A percentile compares a stretch with the other conserved stretches of the same genome.
phyloP scores from a whole-genome alignment of 2,888 invertebrate genomes.

The Xanthia togata region DNA sequence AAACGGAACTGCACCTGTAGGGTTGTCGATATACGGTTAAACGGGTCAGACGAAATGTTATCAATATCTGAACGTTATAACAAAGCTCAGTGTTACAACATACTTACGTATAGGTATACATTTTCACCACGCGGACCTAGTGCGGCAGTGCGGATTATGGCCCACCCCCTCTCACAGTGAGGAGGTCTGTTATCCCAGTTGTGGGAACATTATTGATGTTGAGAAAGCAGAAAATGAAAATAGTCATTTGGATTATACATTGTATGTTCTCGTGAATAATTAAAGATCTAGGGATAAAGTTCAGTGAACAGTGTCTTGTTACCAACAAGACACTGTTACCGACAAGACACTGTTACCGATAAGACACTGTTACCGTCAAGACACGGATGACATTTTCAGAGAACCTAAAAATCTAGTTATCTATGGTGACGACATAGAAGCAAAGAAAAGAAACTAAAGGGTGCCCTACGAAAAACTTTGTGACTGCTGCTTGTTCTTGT shows the following conservation, averaged over 20 bases:
- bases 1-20: slow-evolving; percentile 15
- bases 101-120: no score
- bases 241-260: background rate
- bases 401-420: background rate
- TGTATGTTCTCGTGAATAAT: background rate
- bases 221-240: background rate
- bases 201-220: no score
- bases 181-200: no score
- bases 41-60: background rate
- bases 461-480: background rate
- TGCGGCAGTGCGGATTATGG: no score
- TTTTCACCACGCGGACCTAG: no score
- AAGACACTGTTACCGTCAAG: no score
- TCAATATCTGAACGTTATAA: background rate
- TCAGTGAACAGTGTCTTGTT: background rate
- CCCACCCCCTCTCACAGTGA: no score
- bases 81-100: no score
- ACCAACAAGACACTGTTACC: no score
- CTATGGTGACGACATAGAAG: background rate
- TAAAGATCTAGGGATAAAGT: background rate
- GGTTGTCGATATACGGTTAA: background rate
- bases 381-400: background rate
- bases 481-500: background rate
- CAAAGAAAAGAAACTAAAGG: background rate
- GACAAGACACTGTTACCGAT: no score